phyloP scores from a whole-genome alignment of 2,888 invertebrate species.

The Hecatera dysodea region DNA sequence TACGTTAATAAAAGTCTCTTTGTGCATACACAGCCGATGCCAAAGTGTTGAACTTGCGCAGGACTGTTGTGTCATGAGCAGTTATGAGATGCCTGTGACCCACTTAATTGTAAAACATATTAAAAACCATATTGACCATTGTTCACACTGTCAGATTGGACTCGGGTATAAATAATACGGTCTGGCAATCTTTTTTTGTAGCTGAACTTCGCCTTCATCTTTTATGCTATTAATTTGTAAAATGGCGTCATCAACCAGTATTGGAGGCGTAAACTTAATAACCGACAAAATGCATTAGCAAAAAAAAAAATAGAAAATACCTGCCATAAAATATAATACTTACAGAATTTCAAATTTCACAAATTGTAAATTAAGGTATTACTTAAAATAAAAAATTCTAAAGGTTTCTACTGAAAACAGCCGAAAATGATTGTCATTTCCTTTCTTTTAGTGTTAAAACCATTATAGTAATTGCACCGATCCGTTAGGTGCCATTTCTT shows the following conservation, averaged over 20 bases:
- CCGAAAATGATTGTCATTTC: conserved; percentile 13
- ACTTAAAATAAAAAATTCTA: conserved; percentile 36
- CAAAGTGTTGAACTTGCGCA: conserved; percentile 80
- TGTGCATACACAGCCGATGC: conserved; percentile 67
- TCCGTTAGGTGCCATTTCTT: conserved; percentile 48
- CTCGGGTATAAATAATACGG: conserved; percentile 35
- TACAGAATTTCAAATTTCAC: conserved; percentile 23
- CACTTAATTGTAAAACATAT: conserved; percentile 78
- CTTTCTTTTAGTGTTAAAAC: conserved; percentile 34
- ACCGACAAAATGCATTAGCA: conserved; percentile 7
- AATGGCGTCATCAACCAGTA: conserved; percentile 31
- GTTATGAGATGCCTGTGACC: conserved; percentile 86
- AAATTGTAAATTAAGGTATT: conserved; percentile 12
- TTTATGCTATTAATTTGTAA: conserved; percentile 34
- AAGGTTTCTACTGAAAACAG: conserved; percentile 34
- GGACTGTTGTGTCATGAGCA: conserved; percentile 84
- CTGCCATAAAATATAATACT: conserved; percentile 1
- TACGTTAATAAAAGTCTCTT: conserved; percentile 53
- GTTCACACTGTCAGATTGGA: conserved; percentile 65
- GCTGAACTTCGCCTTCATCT: conserved; percentile 44
- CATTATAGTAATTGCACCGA: conserved; percentile 55
- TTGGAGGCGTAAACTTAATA: conserved; percentile 30
- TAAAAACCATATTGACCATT: conserved; percentile 78
- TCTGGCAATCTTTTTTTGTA: conserved; percentile 35
- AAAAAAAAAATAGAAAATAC: conserved; percentile 6